phyloP scores from a whole-genome alignment of 2,888 invertebrate species.

The Cerceris ruficornis region DNA sequence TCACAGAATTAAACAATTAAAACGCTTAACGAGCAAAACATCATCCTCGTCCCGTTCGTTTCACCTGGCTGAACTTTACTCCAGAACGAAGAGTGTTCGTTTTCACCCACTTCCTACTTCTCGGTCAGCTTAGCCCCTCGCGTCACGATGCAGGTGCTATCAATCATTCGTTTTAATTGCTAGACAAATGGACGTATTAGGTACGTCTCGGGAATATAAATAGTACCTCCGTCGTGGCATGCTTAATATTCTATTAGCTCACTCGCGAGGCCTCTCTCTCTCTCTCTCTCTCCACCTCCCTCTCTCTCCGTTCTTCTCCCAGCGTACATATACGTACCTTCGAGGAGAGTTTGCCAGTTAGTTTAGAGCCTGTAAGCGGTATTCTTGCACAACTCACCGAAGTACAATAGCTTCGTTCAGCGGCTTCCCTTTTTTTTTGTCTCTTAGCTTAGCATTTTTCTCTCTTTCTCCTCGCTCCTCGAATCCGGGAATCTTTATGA shows the following conservation, averaged over 20 bases:
- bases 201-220: conserved; percentile 67
- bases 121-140: conserved; percentile 52
- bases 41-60: conserved; percentile 5
- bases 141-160: conserved; percentile 64
- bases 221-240: conserved; percentile 44
- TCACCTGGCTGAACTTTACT: conserved; percentile 20
- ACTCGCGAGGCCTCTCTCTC: conserved; percentile 29
- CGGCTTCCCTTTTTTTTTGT: conserved; percentile 9
- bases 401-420: conserved; percentile 65
- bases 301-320: conserved; percentile 25
- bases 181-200: conserved; percentile 75
- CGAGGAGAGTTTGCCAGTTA: conserved; percentile 35
- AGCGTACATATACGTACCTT: background rate
- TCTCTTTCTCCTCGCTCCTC: conserved; percentile 36
- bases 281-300: conserved; percentile 18
- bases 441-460: conserved; percentile 8
- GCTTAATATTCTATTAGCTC: conserved; percentile 72
- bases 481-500: conserved; percentile 71
- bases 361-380: conserved; percentile 44
- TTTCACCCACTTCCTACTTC: conserved; percentile 55
- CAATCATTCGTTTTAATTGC: conserved; percentile 76
- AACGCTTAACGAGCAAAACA: background rate
- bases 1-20: background rate
- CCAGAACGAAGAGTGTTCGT: conserved; percentile 32
- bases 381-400: conserved; percentile 50